These are phyloP conservation scores for Megastigmus dorsalis DNA, from an alignment of 2,888 invertebrate species.

Conservation along the genomic window DNA sequence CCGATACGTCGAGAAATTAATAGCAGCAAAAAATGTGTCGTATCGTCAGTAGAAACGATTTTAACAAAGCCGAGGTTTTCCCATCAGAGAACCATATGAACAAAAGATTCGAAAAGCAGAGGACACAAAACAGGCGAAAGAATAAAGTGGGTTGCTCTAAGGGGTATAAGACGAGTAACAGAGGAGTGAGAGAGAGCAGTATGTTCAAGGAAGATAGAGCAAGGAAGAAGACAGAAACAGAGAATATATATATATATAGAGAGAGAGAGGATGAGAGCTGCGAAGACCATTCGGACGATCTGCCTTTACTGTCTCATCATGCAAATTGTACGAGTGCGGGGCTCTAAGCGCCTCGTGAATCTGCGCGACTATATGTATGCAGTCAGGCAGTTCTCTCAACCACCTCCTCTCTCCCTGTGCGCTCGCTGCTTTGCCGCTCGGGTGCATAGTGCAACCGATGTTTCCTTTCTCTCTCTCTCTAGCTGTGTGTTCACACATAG, in stretches of 20 bases:
- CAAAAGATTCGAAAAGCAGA: no score
- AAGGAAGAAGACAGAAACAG: neutral
- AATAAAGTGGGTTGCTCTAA: conserved; percentile 36
- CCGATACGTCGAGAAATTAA: no score
- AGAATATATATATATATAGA: no score
- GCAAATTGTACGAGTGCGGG: conserved; percentile 63
- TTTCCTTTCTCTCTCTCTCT: no score
- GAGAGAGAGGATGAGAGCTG: neutral
- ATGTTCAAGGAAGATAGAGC: neutral
- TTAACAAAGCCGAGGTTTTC: no score
- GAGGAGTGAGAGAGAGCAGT: neutral
- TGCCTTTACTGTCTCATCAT: conserved; percentile 64
- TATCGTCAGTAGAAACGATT: no score
- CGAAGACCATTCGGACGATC: conserved; percentile 57
- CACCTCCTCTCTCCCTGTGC: neutral
- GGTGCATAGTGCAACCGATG: neutral
- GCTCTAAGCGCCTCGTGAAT: conserved; percentile 51
- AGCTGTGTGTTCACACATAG: neutral
- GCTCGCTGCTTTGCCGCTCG: neutral
- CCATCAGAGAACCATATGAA: no score
- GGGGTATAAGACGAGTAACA: conserved; percentile 43
- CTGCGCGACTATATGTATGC: conserved; percentile 16
- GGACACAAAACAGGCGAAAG: conserved; percentile 21
- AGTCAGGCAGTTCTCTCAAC: neutral
- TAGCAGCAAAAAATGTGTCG: no score